Base-by-base conservation (phyloP, 2,113 vertebrate species). In the Merops nubicus region DNA sequence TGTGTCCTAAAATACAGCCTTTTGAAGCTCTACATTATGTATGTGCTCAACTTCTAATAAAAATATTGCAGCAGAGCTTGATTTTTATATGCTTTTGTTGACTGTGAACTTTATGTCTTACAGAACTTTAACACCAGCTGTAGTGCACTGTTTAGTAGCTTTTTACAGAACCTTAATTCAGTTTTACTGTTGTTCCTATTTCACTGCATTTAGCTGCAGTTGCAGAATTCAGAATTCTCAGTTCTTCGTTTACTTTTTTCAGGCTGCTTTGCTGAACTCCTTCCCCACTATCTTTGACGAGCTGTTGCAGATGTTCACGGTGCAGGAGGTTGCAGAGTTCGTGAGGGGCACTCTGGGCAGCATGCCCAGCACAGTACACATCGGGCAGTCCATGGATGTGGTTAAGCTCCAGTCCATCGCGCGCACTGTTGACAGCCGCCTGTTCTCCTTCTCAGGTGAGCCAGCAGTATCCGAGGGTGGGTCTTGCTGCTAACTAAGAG, bases 201-300 rank as follows among this genome's bases (percentile, higher is more conserved):
- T 40, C 38, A 0, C 16, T 21, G 78, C 12, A 1, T 59, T 9
- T 16, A 19, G 45, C 34, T 17, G 43, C 60, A 6, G 48, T 21
- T 8, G 0, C 15, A 14, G 64, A 43, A 15, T 13, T 38, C 21
- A 59, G 2, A 38, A 14, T 38, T 82, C 54, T 97, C 65, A 90
- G 40, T 43, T 53, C 29, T 73, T 59, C 13, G 0, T 73, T 76
- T 91, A 1, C 75, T 76, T 79, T 12, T 95, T 45, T 1, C 98
- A 99, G 99, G 99, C 99, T 8, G 99, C 99, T 7, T 97, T 99
- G 54, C 97, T 99, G 36, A 99, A 99, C 98, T 99, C 99, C 4
- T 99, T 99, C 96, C 99, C 99, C 0, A 99, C 99, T 33, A 99
- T 99, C 97, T 99, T 99, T 36, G 99, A 99, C 1, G 99, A 99